Conservation (phyloP, 2,888 invertebrate species). For the Scelioninae gen. 1 region DNA sequence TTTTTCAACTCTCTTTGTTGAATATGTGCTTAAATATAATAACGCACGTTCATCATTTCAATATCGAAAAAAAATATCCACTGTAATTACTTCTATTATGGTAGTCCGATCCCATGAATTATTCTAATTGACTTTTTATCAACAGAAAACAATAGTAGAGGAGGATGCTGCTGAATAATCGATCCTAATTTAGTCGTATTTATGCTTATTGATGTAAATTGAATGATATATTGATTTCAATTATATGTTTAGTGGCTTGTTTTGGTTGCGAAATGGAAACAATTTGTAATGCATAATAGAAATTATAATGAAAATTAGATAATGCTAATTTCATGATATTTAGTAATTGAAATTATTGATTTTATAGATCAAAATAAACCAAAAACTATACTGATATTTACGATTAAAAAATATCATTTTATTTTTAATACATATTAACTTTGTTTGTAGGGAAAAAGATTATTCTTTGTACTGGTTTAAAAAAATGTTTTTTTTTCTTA, state of each 20-base stretch:
- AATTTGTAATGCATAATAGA: not conserved
- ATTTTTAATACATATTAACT: too few species aligned
- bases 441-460: too few species aligned
- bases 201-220: not conserved
- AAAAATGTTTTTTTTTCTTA: too few species aligned
- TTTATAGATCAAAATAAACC: too few species aligned
- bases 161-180: constrained; percentile 24
- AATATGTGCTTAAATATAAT: constrained; percentile 48
- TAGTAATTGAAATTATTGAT: too few species aligned
- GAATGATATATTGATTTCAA: not conserved
- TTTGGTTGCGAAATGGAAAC: not conserved
- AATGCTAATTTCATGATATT: too few species aligned
- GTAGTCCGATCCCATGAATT: constrained; percentile 21
- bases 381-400: too few species aligned
- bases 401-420: too few species aligned
- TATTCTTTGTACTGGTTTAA: too few species aligned
- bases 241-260: not conserved
- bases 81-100: constrained; percentile 41
- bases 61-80: constrained; percentile 44
- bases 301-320: too few species aligned
- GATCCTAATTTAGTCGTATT: constrained; percentile 28
- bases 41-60: constrained; percentile 36
- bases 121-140: constrained; percentile 38
- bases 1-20: constrained; percentile 2
- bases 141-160: constrained; percentile 6